Conservation (phyloP, 2,797 vertebrate species). For the Crenuchus spilurus region DNA sequence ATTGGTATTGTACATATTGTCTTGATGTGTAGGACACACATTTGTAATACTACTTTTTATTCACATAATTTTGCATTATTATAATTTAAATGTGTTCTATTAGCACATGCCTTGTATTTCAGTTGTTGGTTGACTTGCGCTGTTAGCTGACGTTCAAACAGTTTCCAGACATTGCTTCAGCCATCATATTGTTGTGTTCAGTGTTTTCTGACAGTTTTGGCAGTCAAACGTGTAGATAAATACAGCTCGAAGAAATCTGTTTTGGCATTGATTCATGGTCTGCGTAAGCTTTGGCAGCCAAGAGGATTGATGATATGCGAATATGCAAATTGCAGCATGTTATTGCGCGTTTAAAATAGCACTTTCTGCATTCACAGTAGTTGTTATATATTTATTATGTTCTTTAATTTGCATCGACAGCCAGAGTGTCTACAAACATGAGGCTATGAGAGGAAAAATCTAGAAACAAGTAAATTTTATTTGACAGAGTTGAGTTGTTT, state of each 20-base stretch:
- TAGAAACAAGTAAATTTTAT: neutral
- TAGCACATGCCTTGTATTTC: neutral
- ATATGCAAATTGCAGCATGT: conserved; percentile 13
- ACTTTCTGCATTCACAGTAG: neutral
- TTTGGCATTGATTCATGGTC: neutral
- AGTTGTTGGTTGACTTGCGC: neutral
- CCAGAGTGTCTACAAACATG: neutral
- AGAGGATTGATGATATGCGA: conserved; percentile 6
- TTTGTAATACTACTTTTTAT: no score
- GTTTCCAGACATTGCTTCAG: neutral
- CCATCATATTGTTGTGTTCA: neutral
- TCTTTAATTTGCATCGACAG: neutral
- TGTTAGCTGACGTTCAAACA: neutral
- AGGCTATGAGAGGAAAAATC: neutral
- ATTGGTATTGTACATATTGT: no score
- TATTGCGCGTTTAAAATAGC: neutral
- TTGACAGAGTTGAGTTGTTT: neutral
- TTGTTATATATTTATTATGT: neutral
- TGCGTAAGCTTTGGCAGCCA: neutral
- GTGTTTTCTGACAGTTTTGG: neutral
- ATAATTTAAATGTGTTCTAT: neutral
- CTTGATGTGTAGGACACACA: no score
- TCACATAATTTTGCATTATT: neutral
- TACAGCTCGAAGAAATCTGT: neutral
- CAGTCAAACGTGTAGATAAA: neutral